Conservation (phyloP, 2,888 invertebrate species). For the Mongoloraphidia duomilia region DNA sequence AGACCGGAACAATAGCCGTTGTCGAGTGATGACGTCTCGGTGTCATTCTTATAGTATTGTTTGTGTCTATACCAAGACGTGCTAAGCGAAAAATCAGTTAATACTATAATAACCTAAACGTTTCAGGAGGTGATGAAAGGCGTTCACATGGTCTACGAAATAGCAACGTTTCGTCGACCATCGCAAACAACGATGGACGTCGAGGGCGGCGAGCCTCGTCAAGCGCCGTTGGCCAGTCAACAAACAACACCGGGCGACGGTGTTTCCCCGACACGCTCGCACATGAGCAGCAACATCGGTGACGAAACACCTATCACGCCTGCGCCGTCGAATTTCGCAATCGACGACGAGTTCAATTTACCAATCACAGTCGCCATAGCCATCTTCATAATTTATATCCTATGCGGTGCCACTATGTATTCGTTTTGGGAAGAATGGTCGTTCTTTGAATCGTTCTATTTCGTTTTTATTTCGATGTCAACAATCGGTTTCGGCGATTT, state of each 20-base stretch:
- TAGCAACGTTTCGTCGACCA: slow-evolving; percentile 58
- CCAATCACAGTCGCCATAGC: slow-evolving; percentile 80
- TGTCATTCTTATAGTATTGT: no score
- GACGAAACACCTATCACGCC: slow-evolving; percentile 60
- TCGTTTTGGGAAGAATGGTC: slow-evolving; percentile 69
- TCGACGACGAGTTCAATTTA: slow-evolving; percentile 88
- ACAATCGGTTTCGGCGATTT: slow-evolving; percentile 95
- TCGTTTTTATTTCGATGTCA: slow-evolving; percentile 92
- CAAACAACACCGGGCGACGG: slow-evolving; percentile 20
- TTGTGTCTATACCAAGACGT: no score
- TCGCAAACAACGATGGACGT: slow-evolving; percentile 47
- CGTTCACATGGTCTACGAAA: slow-evolving; percentile 65
- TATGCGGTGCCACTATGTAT: slow-evolving; percentile 72
- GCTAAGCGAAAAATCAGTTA: no score
- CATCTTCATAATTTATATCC: slow-evolving; percentile 72
- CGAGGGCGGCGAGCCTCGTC: slow-evolving; percentile 23
- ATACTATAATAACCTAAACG: background rate
- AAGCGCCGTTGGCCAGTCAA: slow-evolving; percentile 19
- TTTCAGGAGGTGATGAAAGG: slow-evolving; percentile 72
- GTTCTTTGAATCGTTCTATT: slow-evolving; percentile 91
- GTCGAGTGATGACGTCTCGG: no score
- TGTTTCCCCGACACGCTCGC: slow-evolving; percentile 3
- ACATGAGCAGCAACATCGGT: slow-evolving; percentile 7
- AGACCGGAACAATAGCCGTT: no score
- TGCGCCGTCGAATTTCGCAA: slow-evolving; percentile 60